These are phyloP conservation scores for Anaspis maculata DNA, from an alignment of 2,888 invertebrate species.

Conservation along the genomic window DNA sequence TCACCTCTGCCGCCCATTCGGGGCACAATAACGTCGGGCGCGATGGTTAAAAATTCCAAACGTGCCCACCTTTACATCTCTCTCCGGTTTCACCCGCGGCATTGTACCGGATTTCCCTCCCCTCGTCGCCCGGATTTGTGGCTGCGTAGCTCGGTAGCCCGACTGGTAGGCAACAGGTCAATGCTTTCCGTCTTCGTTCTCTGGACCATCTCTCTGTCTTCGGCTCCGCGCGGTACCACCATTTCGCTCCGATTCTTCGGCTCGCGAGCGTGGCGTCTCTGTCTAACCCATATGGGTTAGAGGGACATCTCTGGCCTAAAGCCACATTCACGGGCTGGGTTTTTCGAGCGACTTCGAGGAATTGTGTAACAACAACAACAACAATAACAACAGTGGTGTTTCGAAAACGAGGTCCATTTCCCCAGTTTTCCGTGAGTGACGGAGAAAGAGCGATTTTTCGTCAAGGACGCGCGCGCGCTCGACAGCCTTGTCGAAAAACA, in stretches of 20 bases:
- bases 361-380: no score
- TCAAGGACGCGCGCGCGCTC: no score
- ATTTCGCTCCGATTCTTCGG: constrained; percentile 36
- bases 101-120: constrained; percentile 23
- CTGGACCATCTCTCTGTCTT: no score
- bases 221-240: constrained; percentile 31
- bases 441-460: no score
- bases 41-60: constrained; percentile 23
- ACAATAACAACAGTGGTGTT: no score
- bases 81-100: constrained; percentile 41
- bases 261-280: constrained; percentile 18
- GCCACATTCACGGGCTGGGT: constrained; percentile 7
- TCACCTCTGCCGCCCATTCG: constrained; percentile 22
- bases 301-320: constrained; percentile 18
- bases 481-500: no score
- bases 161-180: constrained; percentile 56
- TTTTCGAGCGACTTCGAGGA: no score
- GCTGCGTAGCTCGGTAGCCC: constrained; percentile 46
- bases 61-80: constrained; percentile 31
- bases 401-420: no score
- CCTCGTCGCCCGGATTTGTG: constrained; percentile 33
- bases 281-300: constrained; percentile 20
- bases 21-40: constrained; percentile 8
- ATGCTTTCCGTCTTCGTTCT: constrained; percentile 48
- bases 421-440: no score